Conservation (phyloP, 2,888 invertebrate species). For the Chesias legatella region DNA sequence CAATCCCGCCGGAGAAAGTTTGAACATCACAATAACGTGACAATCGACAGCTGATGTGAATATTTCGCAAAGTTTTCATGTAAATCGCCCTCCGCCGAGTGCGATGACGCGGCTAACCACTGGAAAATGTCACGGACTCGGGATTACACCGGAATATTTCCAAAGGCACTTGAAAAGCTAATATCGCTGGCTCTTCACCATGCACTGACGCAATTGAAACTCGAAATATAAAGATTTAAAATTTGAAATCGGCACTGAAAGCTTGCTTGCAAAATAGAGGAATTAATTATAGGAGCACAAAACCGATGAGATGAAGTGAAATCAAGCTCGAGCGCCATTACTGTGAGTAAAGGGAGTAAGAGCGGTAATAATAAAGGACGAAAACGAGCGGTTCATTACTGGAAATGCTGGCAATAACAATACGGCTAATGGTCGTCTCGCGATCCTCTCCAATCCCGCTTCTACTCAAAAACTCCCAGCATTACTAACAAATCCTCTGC, state of each 20-base stretch:
- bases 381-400: conserved; percentile 77
- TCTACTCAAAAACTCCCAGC: conserved; percentile 57
- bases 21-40: conserved; percentile 73
- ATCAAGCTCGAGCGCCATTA: conserved; percentile 61
- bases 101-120: conserved; percentile 48
- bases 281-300: conserved; percentile 62
- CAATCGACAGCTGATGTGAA: conserved; percentile 71
- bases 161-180: conserved; percentile 53
- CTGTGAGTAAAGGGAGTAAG: conserved; percentile 61
- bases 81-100: conserved; percentile 57
- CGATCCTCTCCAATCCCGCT: conserved; percentile 65
- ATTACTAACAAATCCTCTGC: conserved; percentile 49
- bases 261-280: conserved; percentile 44
- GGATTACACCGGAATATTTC: conserved; percentile 51
- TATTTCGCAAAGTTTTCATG: conserved; percentile 73
- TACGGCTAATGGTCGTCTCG: conserved; percentile 70
- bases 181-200: conserved; percentile 61
- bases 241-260: conserved; percentile 47
- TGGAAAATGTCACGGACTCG: conserved; percentile 52
- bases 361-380: conserved; percentile 71
- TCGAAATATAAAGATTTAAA: conserved; percentile 53
- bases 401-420: conserved; percentile 75
- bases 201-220: conserved; percentile 55
- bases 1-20: conserved; percentile 63
- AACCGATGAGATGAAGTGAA: conserved; percentile 60